These are phyloP conservation scores for Megaceryle maxima DNA, from an alignment of 2,113 vertebrate species.

Conservation along the genomic window DNA sequence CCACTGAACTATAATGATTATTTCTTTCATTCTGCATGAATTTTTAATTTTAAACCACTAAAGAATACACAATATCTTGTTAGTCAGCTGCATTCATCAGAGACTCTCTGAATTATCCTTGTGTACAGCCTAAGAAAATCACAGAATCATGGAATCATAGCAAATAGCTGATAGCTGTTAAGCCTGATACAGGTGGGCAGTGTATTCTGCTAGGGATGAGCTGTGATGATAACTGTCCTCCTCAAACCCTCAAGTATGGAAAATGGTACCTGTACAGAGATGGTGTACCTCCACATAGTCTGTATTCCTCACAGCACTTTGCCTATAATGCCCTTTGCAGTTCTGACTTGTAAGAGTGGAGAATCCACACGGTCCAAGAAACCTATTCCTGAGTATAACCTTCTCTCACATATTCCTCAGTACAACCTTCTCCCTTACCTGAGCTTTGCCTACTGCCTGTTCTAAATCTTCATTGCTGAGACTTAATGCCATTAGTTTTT, in stretches of 20 bases:
- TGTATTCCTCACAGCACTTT: not conserved
- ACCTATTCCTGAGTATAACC: not conserved
- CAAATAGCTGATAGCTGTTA: not conserved
- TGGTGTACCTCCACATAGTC: not conserved
- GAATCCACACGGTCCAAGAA: not conserved
- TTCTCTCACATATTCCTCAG: not conserved
- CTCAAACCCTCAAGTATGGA: not conserved
- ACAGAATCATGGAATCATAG: not conserved
- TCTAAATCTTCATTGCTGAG: not conserved
- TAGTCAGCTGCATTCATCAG: conserved; percentile 24
- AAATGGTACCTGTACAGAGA: not conserved
- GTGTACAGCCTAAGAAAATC: not conserved
- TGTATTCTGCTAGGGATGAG: not conserved
- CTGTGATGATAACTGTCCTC: not conserved
- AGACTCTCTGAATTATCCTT: not conserved
- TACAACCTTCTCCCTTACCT: not conserved
- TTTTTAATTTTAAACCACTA: conserved; percentile 59
- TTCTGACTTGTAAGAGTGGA: not conserved
- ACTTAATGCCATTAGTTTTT: not conserved
- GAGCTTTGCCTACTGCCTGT: not conserved
- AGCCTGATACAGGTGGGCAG: not conserved
- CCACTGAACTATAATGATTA: conserved; percentile 61
- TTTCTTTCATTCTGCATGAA: conserved; percentile 43
- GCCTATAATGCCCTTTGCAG: not conserved
- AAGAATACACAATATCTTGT: conserved; percentile 23